Percentiles rank a stretch among this genome's conserved stretches.
Conservation (phyloP, 2,888 invertebrate species). For the Venusia cambrica region DNA sequence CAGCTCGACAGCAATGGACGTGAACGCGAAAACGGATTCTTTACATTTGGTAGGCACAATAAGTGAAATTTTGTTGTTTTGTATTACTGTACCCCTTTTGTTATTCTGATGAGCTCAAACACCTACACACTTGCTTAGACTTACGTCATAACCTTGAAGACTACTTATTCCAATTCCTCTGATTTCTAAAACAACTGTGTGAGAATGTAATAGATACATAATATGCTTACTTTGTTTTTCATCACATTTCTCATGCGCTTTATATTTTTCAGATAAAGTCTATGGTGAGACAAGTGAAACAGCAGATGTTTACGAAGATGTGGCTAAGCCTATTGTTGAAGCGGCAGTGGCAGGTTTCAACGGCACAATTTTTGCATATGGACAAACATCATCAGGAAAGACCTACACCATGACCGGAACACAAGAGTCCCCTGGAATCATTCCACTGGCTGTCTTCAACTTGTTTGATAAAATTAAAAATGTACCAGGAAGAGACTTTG, state of each 20-base stretch:
- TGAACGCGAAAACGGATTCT: conserved; percentile 47
- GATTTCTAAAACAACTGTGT: too few relatives aligned
- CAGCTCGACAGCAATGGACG: conserved; percentile 78
- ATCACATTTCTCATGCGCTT: too few relatives aligned
- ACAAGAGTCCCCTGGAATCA: conserved; percentile 85
- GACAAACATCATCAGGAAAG: conserved; percentile 95
- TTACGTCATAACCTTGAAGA: too few relatives aligned
- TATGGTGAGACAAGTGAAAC: conserved; percentile 83
- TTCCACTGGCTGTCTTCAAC: conserved; percentile 85
- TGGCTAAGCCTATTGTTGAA: conserved; percentile 87
- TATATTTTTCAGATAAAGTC: conserved; percentile 83
- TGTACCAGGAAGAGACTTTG: conserved; percentile 85
- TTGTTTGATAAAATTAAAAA: conserved; percentile 85
- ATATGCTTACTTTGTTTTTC: too few relatives aligned
- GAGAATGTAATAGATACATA: too few relatives aligned
- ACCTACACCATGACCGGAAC: conserved; percentile 92
- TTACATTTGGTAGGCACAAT: conserved; percentile 64
- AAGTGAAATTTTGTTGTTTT: too few relatives aligned
- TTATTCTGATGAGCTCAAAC: conserved; percentile 33
- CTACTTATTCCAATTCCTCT: too few relatives aligned
- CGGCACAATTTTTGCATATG: conserved; percentile 95
- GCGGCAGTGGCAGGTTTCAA: conserved; percentile 88
- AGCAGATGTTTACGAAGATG: conserved; percentile 82
- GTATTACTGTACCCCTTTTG: too few relatives aligned
- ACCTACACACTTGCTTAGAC: conserved; percentile 1